Conservation (phyloP, 2,113 vertebrate species). For the Petaurus breviceps region DNA sequence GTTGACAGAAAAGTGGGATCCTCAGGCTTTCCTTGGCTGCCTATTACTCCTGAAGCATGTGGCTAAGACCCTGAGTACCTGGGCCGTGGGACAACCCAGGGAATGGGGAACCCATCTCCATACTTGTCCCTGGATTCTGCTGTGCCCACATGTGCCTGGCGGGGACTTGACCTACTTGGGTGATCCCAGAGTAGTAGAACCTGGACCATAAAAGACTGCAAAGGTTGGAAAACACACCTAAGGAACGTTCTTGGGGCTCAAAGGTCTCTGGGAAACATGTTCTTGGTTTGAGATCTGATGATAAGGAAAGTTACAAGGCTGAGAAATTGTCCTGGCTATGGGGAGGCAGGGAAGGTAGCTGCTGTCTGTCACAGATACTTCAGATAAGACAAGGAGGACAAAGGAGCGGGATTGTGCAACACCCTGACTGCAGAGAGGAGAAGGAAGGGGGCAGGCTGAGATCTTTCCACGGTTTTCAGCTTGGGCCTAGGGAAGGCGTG, state of each 20-base stretch:
- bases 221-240: conserved; percentile 70
- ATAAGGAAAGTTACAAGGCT: conserved; percentile 79
- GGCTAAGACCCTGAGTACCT: background rate
- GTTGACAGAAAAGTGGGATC: background rate
- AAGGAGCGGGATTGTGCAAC: conserved; percentile 66
- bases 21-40: background rate
- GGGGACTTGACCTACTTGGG: background rate
- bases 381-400: conserved; percentile 81
- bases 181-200: background rate
- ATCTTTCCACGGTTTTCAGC: background rate
- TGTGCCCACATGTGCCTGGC: background rate
- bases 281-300: conserved; percentile 72
- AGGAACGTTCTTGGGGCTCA: conserved; percentile 82
- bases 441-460: background rate
- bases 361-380: conserved; percentile 51
- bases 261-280: conserved; percentile 84
- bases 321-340: conserved; percentile 73
- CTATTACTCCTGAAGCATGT: background rate
- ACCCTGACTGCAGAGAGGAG: background rate
- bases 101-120: background rate
- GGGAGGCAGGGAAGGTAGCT: background rate
- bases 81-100: background rate
- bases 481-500: background rate
- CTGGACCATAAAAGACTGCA: conserved; percentile 1
- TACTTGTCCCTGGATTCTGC: background rate